Conservation (phyloP, 2,888 invertebrate genomes). For the Alentia gelatinosa region DNA sequence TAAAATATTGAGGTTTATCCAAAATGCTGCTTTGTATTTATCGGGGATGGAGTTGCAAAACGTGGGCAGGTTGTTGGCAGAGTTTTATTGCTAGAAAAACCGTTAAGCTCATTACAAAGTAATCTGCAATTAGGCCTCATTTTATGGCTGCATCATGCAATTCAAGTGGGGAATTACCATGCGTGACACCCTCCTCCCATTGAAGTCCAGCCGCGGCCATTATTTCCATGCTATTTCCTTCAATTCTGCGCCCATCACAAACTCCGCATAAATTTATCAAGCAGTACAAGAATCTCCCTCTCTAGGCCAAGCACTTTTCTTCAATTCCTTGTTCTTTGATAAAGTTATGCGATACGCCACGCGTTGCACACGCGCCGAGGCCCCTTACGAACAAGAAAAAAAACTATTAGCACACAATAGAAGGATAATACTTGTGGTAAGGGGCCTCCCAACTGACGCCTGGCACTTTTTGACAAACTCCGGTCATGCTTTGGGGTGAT, state of each 20-base stretch:
- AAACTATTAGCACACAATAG: neutral
- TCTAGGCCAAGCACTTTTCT: no score
- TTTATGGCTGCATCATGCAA: neutral
- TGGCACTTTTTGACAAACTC: neutral
- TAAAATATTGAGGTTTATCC: no score
- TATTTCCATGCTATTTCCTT: neutral
- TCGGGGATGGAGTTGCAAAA: no score
- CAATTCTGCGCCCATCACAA: neutral
- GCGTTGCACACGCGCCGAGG: no score
- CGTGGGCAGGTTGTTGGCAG: neutral
- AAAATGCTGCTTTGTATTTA: no score
- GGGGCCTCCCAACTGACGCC: neutral
- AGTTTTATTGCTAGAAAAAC: neutral
- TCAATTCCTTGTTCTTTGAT: no score
- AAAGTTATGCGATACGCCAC: no score
- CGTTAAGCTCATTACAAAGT: conserved; percentile 17
- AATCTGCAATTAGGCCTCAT: neutral
- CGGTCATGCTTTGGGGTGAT: neutral
- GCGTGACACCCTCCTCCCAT: neutral
- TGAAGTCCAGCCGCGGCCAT: neutral
- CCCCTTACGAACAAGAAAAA: no score
- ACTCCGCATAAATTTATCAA: neutral
- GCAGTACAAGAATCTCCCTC: no score
- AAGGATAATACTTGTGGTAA: neutral
- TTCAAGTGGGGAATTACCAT: neutral